These are phyloP conservation scores for Papilio dardanus DNA, from an alignment of 1,140 invertebrate species.

Conservation along the genomic window DNA sequence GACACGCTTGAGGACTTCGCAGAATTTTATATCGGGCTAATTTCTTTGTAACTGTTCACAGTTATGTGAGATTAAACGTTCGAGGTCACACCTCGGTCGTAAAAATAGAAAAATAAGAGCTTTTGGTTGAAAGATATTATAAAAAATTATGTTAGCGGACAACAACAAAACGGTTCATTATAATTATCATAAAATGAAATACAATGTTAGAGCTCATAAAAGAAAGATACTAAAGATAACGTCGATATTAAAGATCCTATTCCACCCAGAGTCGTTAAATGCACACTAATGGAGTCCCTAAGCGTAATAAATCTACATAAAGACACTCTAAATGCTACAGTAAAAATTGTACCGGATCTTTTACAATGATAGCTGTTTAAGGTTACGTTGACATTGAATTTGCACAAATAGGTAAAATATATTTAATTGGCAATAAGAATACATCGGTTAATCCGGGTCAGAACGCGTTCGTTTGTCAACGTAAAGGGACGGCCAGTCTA, in stretches of 20 bases:
- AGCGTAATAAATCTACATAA: not conserved
- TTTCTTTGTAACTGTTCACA: constrained; percentile 28
- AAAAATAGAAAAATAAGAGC: constrained; percentile 29
- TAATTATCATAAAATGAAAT: not conserved
- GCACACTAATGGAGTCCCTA: not conserved
- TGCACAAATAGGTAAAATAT: constrained; percentile 33
- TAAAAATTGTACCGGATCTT: too few species aligned
- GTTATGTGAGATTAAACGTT: not conserved
- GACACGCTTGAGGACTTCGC: constrained; percentile 46
- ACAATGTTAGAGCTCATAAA: too few species aligned
- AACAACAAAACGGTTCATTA: not conserved
- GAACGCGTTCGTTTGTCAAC: constrained; percentile 55
- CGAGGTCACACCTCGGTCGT: not conserved
- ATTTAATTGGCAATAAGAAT: constrained; percentile 32
- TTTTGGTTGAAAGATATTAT: not conserved
- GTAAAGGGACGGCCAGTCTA: constrained; percentile 44
- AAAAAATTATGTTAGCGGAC: not conserved
- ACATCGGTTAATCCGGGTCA: constrained; percentile 49
- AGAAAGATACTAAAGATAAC: too few species aligned
- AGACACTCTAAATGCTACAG: too few species aligned
- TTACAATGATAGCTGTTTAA: not conserved
- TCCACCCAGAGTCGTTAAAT: too few species aligned
- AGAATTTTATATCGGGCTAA: constrained; percentile 42
- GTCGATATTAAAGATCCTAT: too few species aligned
- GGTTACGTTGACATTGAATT: not conserved